phyloP scores from a whole-genome alignment of 1,140 invertebrate genomes.

The Rhopalosiphum padi region DNA sequence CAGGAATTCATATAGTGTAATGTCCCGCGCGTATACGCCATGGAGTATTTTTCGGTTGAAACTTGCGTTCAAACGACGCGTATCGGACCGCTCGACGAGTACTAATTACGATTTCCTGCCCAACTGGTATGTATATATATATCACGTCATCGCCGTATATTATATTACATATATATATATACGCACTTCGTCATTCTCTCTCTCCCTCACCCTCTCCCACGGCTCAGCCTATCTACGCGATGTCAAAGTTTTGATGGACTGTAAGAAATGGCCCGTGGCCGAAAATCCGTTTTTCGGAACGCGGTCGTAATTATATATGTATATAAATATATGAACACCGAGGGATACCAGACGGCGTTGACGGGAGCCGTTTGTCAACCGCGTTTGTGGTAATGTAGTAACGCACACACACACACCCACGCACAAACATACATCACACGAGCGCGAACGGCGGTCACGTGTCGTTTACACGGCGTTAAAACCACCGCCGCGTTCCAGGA shows the following conservation, averaged over 20 bases:
- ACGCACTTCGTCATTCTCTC: too few species aligned
- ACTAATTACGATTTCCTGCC: constrained; percentile 47
- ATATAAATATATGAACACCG: neutral
- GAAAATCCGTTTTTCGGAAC: neutral
- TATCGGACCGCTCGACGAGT: neutral
- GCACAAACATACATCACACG: neutral
- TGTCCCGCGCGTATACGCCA: neutral
- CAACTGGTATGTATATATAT: neutral
- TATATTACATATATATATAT: neutral
- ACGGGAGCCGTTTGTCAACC: constrained; percentile 45
- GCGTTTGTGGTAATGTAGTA: constrained; percentile 4
- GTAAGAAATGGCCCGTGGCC: constrained; percentile 39
- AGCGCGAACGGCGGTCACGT: constrained; percentile 39
- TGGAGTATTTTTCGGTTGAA: neutral
- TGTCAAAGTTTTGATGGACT: constrained; percentile 21
- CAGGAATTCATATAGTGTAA: too few species aligned
- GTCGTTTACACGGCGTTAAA: constrained; percentile 48
- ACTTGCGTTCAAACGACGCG: constrained; percentile 3
- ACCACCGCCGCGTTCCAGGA: neutral
- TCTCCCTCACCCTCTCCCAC: neutral
- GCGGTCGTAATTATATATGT: neutral
- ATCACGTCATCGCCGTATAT: neutral
- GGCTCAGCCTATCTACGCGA: neutral
- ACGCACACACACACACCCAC: neutral
- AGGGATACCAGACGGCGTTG: constrained; percentile 29